Evolutionary conservation across 2,888 invertebrate species (phyloP).

Genomic region (Acrobasis consociella): DNA sequence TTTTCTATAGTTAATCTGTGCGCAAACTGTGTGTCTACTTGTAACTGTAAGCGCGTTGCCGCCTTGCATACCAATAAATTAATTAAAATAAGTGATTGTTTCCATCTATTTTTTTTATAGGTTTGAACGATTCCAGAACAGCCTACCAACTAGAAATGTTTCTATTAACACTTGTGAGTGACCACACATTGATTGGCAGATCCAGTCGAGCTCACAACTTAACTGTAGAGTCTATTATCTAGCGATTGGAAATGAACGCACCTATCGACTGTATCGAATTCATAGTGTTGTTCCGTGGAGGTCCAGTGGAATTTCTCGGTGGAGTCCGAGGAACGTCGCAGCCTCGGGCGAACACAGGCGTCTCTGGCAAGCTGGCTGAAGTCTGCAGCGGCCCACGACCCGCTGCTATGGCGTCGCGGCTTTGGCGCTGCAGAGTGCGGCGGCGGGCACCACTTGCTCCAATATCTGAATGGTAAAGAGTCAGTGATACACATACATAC

Average conservation of each 20-base stretch:
- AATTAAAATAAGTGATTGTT: too few relatives aligned
- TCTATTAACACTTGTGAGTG: too few relatives aligned
- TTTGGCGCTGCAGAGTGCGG: conserved; percentile 77
- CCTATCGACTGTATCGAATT: conserved; percentile 83
- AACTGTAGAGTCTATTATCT: background rate
- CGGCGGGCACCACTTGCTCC: conserved; percentile 75
- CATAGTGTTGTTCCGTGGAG: conserved; percentile 85
- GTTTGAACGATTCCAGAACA: too few relatives aligned
- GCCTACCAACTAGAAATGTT: too few relatives aligned
- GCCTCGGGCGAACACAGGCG: conserved; percentile 92
- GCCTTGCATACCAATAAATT: too few relatives aligned
- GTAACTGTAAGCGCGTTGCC: too few relatives aligned
- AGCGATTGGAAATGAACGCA: conserved; percentile 32
- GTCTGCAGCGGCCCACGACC: conserved; percentile 88
- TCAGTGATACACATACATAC: too few relatives aligned
- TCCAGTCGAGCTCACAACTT: too few relatives aligned
- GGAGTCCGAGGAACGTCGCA: conserved; percentile 93
- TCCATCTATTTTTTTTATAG: too few relatives aligned
- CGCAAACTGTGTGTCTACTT: too few relatives aligned
- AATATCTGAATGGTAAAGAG: conserved; percentile 51
- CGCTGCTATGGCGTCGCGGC: conserved; percentile 58
- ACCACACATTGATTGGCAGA: background rate
- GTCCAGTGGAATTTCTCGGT: conserved; percentile 86
- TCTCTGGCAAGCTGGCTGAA: conserved; percentile 94
- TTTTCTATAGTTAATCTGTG: too few relatives aligned